phyloP scores from a whole-genome alignment of 1,140 invertebrate species.

The Bombus superbus region DNA sequence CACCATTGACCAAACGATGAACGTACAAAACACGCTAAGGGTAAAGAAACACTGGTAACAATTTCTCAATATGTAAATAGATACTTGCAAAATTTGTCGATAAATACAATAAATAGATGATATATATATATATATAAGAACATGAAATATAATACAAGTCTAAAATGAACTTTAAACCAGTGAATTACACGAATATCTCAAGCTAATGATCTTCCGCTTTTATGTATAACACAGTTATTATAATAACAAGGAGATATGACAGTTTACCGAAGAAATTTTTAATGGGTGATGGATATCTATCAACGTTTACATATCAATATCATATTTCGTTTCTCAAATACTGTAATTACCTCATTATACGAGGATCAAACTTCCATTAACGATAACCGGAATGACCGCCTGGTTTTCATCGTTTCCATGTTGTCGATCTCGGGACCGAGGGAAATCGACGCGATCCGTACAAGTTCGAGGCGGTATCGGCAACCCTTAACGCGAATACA shows the following conservation, averaged over 20 bases:
- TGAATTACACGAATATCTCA: not conserved
- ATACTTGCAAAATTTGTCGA: not conserved
- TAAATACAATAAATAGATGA: not conserved
- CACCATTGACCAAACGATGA: conserved; percentile 13
- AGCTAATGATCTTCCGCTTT: not conserved
- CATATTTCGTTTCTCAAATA: not conserved
- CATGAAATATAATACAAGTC: not conserved
- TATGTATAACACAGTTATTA: not conserved
- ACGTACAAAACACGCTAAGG: not conserved
- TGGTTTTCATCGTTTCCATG: not conserved
- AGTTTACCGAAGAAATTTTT: not conserved
- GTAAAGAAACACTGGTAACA: not conserved
- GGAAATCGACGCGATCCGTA: conserved; percentile 21
- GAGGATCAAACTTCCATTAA: not conserved
- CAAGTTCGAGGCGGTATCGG: conserved; percentile 40
- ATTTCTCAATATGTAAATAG: no score
- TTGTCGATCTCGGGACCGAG: not conserved
- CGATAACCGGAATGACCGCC: not conserved
- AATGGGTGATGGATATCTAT: not conserved
- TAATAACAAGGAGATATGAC: not conserved
- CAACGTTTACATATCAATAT: not conserved
- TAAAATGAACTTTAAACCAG: not conserved
- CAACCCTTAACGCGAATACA: conserved; percentile 44
- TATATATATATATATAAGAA: not conserved
- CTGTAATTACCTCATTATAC: not conserved